phyloP scores from a whole-genome alignment of 2,113 vertebrate species.

The Gnathonemus longibarbis region DNA sequence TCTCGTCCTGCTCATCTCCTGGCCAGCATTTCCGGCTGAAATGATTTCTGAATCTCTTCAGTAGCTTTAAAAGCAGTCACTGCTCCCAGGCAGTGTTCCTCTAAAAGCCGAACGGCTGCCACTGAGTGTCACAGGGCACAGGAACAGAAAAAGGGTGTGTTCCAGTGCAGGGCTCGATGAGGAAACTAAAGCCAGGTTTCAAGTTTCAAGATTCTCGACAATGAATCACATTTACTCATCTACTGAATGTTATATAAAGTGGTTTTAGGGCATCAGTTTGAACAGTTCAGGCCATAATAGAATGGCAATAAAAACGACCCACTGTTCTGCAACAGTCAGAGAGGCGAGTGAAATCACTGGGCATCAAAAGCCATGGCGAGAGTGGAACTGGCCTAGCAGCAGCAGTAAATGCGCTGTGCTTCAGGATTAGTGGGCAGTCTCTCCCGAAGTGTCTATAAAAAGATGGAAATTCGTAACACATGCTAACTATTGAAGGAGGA shows the following conservation, averaged over 20 bases:
- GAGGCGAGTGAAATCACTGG: background rate
- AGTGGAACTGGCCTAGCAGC: background rate
- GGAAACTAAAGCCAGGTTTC: background rate
- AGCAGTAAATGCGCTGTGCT: background rate
- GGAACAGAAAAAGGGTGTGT: background rate
- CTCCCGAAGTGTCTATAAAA: background rate
- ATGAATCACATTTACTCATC: background rate
- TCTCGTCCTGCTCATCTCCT: background rate
- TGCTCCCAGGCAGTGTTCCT: background rate
- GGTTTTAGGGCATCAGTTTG: background rate
- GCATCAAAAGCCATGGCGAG: background rate
- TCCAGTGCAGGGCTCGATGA: background rate
- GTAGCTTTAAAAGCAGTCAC: background rate
- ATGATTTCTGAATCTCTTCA: background rate
- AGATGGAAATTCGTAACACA: background rate
- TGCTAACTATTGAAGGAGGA: background rate
- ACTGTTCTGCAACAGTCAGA: conserved; percentile 1
- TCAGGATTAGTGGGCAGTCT: background rate
- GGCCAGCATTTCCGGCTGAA: background rate
- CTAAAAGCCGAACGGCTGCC: background rate
- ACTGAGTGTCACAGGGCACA: background rate
- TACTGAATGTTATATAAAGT: background rate
- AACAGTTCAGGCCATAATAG: background rate
- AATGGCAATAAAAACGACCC: background rate
- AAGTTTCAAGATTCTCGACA: background rate